Percentiles rank a stretch among this genome's conserved stretches.
phyloP scores from a whole-genome alignment of 1,140 invertebrate species.

The Heterodera carotae region DNA sequence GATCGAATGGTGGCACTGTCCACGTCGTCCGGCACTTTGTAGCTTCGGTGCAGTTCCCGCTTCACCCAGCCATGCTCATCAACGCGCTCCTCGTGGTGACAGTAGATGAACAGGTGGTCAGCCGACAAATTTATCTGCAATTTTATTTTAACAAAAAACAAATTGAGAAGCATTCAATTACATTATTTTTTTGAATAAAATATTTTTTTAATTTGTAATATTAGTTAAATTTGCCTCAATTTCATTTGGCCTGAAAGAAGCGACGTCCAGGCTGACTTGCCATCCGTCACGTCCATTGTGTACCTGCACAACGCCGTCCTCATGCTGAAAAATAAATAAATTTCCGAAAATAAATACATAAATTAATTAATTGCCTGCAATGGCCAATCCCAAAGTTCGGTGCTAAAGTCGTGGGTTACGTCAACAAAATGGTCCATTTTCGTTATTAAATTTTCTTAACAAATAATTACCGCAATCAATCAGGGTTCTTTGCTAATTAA shows the following conservation, averaged over 20 bases:
- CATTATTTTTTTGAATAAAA: too few relatives aligned
- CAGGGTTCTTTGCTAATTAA: too few relatives aligned
- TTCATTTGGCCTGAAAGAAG: slow-evolving; percentile 61
- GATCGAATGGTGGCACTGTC: slow-evolving; percentile 17
- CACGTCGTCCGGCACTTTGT: slow-evolving; percentile 47
- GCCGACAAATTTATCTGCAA: slow-evolving; percentile 58
- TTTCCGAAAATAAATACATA: background rate
- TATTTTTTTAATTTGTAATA: background rate
- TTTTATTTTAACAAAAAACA: background rate
- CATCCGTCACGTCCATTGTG: slow-evolving; percentile 57
- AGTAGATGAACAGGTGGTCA: slow-evolving; percentile 59
- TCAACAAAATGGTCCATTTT: background rate
- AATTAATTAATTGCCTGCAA: background rate
- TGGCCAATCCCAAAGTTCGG: slow-evolving; percentile 30
- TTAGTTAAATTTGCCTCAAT: slow-evolving; percentile 50
- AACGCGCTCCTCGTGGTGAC: slow-evolving; percentile 57
- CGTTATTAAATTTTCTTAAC: background rate
- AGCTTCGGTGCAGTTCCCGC: slow-evolving; percentile 59
- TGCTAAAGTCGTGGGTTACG: slow-evolving; percentile 20
- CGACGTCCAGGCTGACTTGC: slow-evolving; percentile 61
- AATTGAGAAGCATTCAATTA: too few relatives aligned
- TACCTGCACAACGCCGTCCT: slow-evolving; percentile 53
- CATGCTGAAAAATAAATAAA: background rate
- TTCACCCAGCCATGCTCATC: slow-evolving; percentile 58
- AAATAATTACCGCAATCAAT: background rate